Evolutionary conservation across 2,888 invertebrate genomes (phyloP).

Genomic region (Drosophila merina): DNA sequence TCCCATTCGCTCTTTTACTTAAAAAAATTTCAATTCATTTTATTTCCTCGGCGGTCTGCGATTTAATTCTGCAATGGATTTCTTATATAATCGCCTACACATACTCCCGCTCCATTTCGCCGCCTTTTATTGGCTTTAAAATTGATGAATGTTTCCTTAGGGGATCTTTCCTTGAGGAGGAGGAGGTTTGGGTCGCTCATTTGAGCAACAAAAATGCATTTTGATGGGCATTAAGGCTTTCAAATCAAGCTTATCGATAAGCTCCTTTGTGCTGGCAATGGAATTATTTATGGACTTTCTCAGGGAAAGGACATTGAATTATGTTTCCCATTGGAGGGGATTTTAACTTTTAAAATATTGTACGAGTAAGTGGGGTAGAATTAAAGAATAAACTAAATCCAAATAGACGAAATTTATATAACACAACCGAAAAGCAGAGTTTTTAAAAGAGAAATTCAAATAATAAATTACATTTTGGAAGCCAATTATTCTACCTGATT

Average conservation of each 20-base stretch:
- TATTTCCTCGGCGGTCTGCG: conserved; percentile 43
- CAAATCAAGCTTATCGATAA: conserved; percentile 60
- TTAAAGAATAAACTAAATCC: neutral
- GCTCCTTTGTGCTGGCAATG: conserved; percentile 44
- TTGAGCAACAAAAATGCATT: conserved; percentile 59
- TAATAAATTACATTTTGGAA: neutral
- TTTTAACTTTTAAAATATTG: conserved; percentile 7
- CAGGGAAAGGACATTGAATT: neutral
- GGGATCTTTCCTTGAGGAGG: too few relatives aligned
- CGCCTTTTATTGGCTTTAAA: conserved; percentile 57
- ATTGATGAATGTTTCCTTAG: conserved; percentile 65
- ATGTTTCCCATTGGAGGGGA: conserved; percentile 6
- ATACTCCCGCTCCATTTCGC: neutral
- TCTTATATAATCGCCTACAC: conserved; percentile 7
- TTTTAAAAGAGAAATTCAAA: too few relatives aligned
- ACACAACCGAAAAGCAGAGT: too few relatives aligned
- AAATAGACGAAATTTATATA: too few relatives aligned
- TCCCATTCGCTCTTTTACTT: conserved; percentile 63
- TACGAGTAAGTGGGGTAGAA: neutral
- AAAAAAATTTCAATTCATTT: conserved; percentile 41
- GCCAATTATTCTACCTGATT: conserved; percentile 22
- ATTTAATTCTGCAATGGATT: conserved; percentile 49
- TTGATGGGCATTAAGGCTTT: conserved; percentile 55
- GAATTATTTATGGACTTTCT: conserved; percentile 60
- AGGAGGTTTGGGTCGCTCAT: conserved; percentile 15